Evolutionary conservation across 2,888 invertebrate genomes (phyloP), one percentile per base, ranked within the genome.

Genomic region (Chelonus formosanus): DNA sequence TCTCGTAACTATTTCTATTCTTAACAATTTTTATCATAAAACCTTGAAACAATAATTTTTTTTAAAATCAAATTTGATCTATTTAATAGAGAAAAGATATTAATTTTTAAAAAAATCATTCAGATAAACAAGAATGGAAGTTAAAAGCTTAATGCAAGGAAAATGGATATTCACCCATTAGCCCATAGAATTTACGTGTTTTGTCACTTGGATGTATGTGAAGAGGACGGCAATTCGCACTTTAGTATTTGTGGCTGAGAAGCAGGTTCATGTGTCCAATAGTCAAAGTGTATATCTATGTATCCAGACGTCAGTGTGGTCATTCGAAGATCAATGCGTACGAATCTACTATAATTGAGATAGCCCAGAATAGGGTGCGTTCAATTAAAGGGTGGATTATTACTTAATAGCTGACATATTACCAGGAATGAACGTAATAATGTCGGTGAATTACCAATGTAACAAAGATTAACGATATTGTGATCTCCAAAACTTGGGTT

Each of bases 331-430:
- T 35, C 54, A 4, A n/a, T 54, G 54, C 34, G 55, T 53, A 5
- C 10, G 47, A 59, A 62, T 56, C 57, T 45, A 52, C 58, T 35
- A 59, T 45, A 34, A 57, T 54, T 34, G 67, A 65, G 65, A 44
- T 52, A 60, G 60, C 47, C 20, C 20, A 20, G 20, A 20, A 20
- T 20, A 36, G 68, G 65, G 70, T 59, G 43, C 54, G 66, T 68
- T 71, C 70, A 68, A 71, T 70, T 35, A 52, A 69, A 72, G 69
- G 69, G 72, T 70, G 74, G 74, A 76, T 71, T 71, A 70, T 73
- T 70, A 72, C 71, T 67, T 77, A 77, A 77, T 76, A 74, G 75
- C 71, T 65, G 74, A 74, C 76, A 74, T 75, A 75, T 76, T 76
- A 74, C 70, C 65, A 73, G 20, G 20, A 20, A 20, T 20, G 20